A percentile compares a stretch with the other conserved stretches of the same genome.
These are phyloP conservation scores for Meiosimyza decipiens DNA, from an alignment of 2,888 invertebrate genomes.

Conservation along the genomic window DNA sequence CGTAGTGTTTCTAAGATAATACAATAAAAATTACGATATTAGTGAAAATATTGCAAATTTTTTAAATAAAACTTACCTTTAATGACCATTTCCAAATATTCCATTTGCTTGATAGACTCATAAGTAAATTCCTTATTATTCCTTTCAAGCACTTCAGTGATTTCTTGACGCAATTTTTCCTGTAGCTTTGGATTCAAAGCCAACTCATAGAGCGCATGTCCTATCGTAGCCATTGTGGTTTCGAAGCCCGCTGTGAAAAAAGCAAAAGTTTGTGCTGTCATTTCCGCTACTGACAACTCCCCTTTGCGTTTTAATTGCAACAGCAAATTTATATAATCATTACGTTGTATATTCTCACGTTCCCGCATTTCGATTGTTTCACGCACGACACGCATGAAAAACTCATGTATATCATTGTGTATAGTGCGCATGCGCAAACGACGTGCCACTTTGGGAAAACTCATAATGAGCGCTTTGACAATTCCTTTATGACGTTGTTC, in stretches of 20 bases:
- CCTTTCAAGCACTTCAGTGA: slow-evolving; percentile 47
- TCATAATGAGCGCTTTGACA: slow-evolving; percentile 45
- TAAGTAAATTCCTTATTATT: slow-evolving; percentile 53
- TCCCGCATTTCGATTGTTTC: slow-evolving; percentile 64
- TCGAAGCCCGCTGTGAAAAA: slow-evolving; percentile 71
- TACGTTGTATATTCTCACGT: slow-evolving; percentile 59
- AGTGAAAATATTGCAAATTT: neutral
- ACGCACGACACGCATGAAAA: slow-evolving; percentile 58
- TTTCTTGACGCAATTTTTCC: slow-evolving; percentile 51
- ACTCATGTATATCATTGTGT: slow-evolving; percentile 51
- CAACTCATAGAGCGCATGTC: slow-evolving; percentile 61
- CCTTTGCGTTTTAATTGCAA: slow-evolving; percentile 65
- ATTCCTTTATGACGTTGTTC: slow-evolving; percentile 49
- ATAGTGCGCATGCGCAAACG: slow-evolving; percentile 49
- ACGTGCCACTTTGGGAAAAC: slow-evolving; percentile 50
- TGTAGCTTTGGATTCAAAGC: slow-evolving; percentile 55
- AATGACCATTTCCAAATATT: slow-evolving; percentile 64
- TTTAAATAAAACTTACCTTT: slow-evolving; percentile 57
- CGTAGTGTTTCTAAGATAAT: slow-evolving; percentile 66
- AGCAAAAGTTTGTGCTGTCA: slow-evolving; percentile 70
- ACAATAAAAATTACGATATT: neutral
- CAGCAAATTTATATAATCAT: slow-evolving; percentile 69
- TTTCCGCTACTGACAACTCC: slow-evolving; percentile 63
- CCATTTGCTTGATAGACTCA: slow-evolving; percentile 53
- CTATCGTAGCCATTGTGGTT: slow-evolving; percentile 68